Evolutionary conservation across 2,888 invertebrate genomes (phyloP), one percentile per base, ranked within the genome.

Genomic region (Chrysopilus asiliformis): DNA sequence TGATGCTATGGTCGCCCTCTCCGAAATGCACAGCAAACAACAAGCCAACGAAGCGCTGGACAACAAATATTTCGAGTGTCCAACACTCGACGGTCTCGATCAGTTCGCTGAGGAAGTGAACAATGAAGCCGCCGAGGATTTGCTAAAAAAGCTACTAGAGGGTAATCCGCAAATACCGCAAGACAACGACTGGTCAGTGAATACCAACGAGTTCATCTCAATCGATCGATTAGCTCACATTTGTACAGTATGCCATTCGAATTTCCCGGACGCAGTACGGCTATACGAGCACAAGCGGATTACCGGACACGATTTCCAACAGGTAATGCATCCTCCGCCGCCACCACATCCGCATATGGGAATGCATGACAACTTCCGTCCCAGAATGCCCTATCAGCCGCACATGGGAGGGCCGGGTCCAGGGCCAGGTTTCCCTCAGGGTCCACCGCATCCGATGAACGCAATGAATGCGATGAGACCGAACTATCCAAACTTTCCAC

Each of bases 131-230:
- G 45, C 50, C 6, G 45, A 47, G 7, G 50, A 46, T 30, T 34
- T 46, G 6, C 20, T 51, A 9, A 49, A 49, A 32, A 41, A 50
- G 14, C 28, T 51, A 10, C 38, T 50, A 7, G 40, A 41, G 20
- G 31, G 35, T 18, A 32, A 38, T 19, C 35, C 32, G 47, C 57
- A 16, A 20, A 67, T 41, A 57, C 64, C 10, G 63, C 67, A 41
- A 58, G 47, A 47, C 14, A 40, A 37, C 13, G 48, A 46, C 33
- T 51, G 47, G 47, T 25, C 43, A 1, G n/a, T 42, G 1, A 39
- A 44, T 31, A 40, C 48, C 1, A 74, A 70, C 41, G 76, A 76
- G 57, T 76, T 74, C 47, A 74, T 76, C 43, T 74, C 76, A 1
- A 56, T 76, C 42, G 76, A 76, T 41, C 61, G 59, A 33, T 49